A percentile compares a stretch with the other conserved stretches of the same genome.
Evolutionary conservation across 2,113 vertebrate species (phyloP).

Genomic region (Isurus oxyrinchus): DNA sequence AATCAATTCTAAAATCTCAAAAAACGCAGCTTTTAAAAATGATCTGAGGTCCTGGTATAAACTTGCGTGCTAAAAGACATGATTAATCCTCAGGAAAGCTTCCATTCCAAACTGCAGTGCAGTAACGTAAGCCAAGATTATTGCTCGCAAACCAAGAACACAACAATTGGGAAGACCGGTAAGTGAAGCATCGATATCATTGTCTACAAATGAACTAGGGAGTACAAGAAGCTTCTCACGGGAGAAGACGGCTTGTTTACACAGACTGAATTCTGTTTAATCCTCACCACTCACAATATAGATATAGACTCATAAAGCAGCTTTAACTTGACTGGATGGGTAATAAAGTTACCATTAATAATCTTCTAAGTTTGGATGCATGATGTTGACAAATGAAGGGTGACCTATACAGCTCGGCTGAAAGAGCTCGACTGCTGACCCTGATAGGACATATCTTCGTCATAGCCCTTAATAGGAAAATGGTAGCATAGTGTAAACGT

Average conservation of each 20-base stretch:
- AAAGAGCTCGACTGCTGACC: neutral
- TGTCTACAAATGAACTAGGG: neutral
- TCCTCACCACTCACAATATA: neutral
- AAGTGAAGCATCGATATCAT: neutral
- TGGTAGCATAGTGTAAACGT: too few relatives aligned
- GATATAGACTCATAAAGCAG: neutral
- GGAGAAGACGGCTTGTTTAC: neutral
- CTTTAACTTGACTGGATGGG: neutral
- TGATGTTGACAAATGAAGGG: neutral
- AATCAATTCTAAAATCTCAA: neutral
- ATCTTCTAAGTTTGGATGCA: neutral
- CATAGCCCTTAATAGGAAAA: neutral
- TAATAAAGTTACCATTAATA: constrained; percentile 6
- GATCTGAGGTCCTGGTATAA: neutral
- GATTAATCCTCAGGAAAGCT: neutral
- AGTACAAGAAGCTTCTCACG: neutral
- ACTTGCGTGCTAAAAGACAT: neutral
- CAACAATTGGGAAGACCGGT: neutral
- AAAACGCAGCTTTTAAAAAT: neutral
- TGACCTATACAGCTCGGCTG: neutral
- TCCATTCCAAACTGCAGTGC: neutral
- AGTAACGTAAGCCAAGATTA: neutral
- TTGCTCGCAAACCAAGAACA: neutral
- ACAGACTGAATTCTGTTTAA: neutral
- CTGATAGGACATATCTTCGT: neutral